Conservation (phyloP, 2,888 invertebrate genomes). For the Dolomedes plantarius region DNA sequence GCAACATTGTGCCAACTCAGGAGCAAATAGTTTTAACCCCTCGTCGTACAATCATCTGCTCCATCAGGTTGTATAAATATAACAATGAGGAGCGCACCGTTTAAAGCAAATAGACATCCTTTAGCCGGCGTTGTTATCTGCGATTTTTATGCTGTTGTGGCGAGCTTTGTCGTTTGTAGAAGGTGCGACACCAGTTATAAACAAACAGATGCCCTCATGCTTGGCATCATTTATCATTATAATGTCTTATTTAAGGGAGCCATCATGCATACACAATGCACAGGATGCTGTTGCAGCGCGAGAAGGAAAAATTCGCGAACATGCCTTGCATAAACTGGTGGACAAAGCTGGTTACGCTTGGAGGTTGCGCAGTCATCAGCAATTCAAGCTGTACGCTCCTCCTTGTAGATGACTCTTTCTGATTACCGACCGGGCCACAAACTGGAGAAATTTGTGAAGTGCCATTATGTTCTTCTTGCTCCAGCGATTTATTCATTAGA, state of each 20-base stretch:
- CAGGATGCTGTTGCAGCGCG: not conserved
- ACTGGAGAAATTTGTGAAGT: no score
- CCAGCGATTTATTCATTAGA: no score
- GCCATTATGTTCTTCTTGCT: no score
- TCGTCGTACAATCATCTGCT: not conserved
- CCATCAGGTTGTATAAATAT: conserved; percentile 14
- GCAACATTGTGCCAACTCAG: no score
- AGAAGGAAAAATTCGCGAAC: not conserved
- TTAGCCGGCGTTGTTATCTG: not conserved
- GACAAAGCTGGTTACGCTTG: not conserved
- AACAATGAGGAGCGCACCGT: not conserved
- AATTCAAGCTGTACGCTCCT: no score
- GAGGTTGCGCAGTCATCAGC: not conserved
- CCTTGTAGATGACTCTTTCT: no score
- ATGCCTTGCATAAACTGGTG: not conserved
- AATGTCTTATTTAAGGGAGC: conserved; percentile 7
- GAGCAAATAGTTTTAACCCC: not conserved
- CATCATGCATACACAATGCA: conserved; percentile 19
- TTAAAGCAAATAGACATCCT: conserved; percentile 2
- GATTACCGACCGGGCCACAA: no score
- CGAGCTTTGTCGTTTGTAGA: not conserved
- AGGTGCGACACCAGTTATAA: not conserved
- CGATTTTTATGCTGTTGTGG: not conserved
- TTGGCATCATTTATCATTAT: conserved; percentile 8
- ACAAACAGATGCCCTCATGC: not conserved